A percentile compares a stretch with the other conserved stretches of the same genome.
These are phyloP conservation scores for Tenthredo mesomela DNA, from an alignment of 2,888 invertebrate species.

Conservation along the genomic window DNA sequence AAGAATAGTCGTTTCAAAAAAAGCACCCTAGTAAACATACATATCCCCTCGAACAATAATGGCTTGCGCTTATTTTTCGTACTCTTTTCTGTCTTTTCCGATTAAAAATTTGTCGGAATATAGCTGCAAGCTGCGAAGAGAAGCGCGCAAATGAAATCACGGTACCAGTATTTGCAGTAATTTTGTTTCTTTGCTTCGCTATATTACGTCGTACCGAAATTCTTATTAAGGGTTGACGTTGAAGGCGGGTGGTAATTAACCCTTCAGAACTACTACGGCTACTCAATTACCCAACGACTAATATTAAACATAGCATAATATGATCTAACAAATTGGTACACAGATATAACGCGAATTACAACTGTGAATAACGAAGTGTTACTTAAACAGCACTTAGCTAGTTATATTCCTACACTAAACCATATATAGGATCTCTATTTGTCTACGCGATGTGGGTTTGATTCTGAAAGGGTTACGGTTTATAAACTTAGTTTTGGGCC, in stretches of 20 bases:
- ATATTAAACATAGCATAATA: conserved; percentile 1
- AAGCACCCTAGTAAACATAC: too few species aligned
- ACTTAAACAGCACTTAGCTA: not conserved
- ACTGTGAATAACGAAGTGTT: not conserved
- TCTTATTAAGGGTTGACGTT: not conserved
- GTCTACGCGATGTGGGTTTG: not conserved
- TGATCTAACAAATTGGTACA: not conserved
- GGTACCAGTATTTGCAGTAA: not conserved
- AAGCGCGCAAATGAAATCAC: not conserved
- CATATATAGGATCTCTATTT: not conserved
- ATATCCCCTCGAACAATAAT: not conserved
- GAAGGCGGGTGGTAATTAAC: not conserved
- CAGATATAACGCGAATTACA: not conserved
- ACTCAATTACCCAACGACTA: not conserved
- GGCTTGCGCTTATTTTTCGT: not conserved
- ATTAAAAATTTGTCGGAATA: not conserved
- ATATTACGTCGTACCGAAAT: not conserved
- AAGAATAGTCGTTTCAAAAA: too few species aligned
- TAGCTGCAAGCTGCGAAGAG: not conserved
- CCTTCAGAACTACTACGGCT: not conserved
- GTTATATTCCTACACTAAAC: not conserved
- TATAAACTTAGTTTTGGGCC: conserved; percentile 12
- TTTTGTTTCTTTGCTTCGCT: not conserved
- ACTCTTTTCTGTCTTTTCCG: not conserved
- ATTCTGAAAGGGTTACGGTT: conserved; percentile 26